These are phyloP conservation scores for Caranx ignobilis DNA, from an alignment of 2,113 vertebrate species.

Conservation along the genomic window DNA sequence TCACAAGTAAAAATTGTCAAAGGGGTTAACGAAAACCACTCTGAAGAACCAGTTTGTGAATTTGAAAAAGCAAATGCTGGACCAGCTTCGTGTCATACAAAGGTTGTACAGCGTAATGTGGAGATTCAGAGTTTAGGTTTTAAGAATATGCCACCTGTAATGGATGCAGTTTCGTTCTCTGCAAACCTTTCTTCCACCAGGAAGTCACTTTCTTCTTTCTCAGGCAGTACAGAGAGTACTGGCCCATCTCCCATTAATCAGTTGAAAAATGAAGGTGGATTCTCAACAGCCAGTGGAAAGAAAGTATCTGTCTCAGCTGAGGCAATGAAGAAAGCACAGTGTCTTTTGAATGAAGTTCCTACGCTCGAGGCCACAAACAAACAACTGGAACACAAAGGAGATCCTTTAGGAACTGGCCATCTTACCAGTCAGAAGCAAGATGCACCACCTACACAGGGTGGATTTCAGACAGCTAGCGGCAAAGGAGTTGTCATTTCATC, in stretches of 20 bases:
- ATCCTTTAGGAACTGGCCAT: not conserved
- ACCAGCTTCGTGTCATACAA: not conserved
- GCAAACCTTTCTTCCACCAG: constrained; percentile 78
- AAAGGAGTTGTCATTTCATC: constrained; percentile 83
- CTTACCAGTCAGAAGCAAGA: not conserved
- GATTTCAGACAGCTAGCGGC: constrained; percentile 88
- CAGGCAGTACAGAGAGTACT: constrained; percentile 2
- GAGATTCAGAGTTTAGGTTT: constrained; percentile 71
- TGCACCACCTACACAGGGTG: constrained; percentile 56
- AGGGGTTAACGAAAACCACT: constrained; percentile 45
- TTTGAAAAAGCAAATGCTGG: constrained; percentile 19
- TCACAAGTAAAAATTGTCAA: constrained; percentile 6
- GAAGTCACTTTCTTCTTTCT: constrained; percentile 53
- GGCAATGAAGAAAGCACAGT: constrained; percentile 56
- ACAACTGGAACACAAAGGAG: constrained; percentile 15
- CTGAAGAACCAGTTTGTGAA: constrained; percentile 73
- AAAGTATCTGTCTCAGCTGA: constrained; percentile 58
- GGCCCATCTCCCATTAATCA: constrained; percentile 10
- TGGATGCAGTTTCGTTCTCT: constrained; percentile 77
- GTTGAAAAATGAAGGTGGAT: constrained; percentile 74
- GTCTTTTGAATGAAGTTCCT: constrained; percentile 82
- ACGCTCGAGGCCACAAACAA: constrained; percentile 16
- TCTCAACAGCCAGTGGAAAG: constrained; percentile 79
- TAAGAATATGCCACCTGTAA: constrained; percentile 78
- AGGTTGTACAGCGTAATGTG: not conserved